Conservation (phyloP, 1,140 invertebrate species). For the Platyscapa corneri region DNA sequence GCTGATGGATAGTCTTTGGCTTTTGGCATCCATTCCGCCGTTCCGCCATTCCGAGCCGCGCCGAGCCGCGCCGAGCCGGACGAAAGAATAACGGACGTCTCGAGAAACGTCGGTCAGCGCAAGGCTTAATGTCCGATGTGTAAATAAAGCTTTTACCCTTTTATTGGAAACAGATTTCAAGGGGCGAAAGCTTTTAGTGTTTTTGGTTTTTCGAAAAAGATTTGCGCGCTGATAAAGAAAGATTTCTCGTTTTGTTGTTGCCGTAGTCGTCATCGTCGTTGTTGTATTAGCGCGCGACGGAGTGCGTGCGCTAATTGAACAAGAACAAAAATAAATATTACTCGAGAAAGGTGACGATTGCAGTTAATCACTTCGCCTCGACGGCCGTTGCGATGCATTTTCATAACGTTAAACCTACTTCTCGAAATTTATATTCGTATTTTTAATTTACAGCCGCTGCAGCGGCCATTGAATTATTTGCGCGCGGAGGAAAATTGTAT, state of each 20-base stretch:
- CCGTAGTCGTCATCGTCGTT: too few species aligned
- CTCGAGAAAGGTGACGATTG: background rate
- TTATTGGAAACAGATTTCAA: conserved; percentile 35
- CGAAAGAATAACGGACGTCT: conserved; percentile 44
- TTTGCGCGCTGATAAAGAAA: background rate
- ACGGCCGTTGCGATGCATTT: background rate
- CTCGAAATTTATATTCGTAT: background rate
- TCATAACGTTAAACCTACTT: background rate
- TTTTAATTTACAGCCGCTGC: background rate
- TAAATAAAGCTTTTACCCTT: conserved; percentile 35
- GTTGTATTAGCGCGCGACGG: background rate
- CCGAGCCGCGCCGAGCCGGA: background rate
- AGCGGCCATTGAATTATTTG: background rate
- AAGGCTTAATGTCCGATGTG: conserved; percentile 43
- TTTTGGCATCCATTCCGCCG: conserved; percentile 32
- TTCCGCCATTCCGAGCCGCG: too few species aligned
- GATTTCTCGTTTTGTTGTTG: background rate
- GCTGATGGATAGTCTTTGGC: conserved; percentile 38
- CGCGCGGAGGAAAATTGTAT: background rate
- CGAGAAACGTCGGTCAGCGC: conserved; percentile 41
- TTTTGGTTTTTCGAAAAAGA: background rate
- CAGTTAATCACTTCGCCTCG: background rate
- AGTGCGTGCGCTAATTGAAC: background rate
- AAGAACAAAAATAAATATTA: background rate
- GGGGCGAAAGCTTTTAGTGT: conserved; percentile 28